phyloP scores from a whole-genome alignment of 1,140 invertebrate genomes.

The Stegodyphus mimosarum region DNA sequence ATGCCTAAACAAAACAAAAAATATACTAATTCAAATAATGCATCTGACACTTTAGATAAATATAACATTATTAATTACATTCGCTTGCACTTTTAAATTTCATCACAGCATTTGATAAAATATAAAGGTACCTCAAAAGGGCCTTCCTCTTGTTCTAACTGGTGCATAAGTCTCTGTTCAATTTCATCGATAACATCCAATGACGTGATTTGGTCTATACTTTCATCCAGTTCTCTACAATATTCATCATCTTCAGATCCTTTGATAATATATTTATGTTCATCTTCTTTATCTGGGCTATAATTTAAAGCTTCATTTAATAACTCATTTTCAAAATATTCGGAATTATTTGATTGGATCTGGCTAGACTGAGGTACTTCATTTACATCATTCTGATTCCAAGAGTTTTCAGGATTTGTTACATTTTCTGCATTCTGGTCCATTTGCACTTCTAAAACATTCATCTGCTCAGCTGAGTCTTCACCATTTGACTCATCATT shows the following conservation, averaged over 20 bases:
- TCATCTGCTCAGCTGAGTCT: conserved; percentile 15
- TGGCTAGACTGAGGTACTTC: background rate
- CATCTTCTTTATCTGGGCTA: background rate
- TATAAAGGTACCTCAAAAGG: conserved; percentile 24
- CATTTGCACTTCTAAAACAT: background rate
- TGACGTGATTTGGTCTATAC: conserved; percentile 34
- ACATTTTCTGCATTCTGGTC: background rate
- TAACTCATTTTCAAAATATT: background rate
- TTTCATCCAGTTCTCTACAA: conserved; percentile 38
- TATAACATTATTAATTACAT: too few relatives aligned
- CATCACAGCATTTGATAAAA: background rate
- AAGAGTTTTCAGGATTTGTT: background rate
- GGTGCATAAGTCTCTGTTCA: conserved; percentile 42
- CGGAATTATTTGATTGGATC: background rate
- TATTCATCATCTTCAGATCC: conserved; percentile 28
- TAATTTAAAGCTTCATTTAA: background rate
- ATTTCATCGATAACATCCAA: conserved; percentile 55
- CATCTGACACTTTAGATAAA: too few relatives aligned
- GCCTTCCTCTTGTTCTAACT: conserved; percentile 46
- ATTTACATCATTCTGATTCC: background rate
- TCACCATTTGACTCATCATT: conserved; percentile 57
- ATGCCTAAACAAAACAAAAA: too few relatives aligned
- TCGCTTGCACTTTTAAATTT: background rate
- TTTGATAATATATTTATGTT: too few relatives aligned
- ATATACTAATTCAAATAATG: too few relatives aligned